A percentile compares a stretch with the other conserved stretches of the same genome.
Evolutionary conservation across 2,113 vertebrate genomes (phyloP).

Genomic region (Gallinago paraguaiae): DNA sequence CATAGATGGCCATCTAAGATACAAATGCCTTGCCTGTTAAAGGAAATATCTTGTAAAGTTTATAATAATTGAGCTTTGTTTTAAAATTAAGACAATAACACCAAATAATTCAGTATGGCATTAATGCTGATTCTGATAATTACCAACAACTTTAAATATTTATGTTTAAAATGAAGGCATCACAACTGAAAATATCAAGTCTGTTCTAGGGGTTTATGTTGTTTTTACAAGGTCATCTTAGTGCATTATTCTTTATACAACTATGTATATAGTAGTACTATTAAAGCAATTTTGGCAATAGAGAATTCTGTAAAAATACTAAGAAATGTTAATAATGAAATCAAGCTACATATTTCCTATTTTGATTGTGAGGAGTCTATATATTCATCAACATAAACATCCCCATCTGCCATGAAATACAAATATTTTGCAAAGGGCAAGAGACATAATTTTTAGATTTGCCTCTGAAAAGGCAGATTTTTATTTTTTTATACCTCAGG

Average conservation of each 20-base stretch:
- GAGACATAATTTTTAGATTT: background rate
- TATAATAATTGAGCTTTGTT: background rate
- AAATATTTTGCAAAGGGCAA: background rate
- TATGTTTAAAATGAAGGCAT: background rate
- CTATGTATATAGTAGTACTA: background rate
- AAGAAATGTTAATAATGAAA: background rate
- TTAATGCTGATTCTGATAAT: background rate
- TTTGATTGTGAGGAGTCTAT: background rate
- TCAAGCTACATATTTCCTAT: background rate
- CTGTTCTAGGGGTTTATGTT: background rate
- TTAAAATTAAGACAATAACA: background rate
- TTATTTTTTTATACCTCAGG: background rate
- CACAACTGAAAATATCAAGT: background rate
- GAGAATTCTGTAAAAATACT: background rate
- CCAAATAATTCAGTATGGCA: background rate
- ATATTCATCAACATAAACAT: background rate
- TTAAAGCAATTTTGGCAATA: background rate
- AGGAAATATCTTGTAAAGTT: accelerated
- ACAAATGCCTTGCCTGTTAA: background rate
- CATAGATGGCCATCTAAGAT: background rate
- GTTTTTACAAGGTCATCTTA: background rate
- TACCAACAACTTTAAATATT: background rate
- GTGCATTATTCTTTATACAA: background rate
- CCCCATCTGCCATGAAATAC: background rate
- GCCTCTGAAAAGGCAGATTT: background rate